phyloP scores from a whole-genome alignment of 2,888 invertebrate genomes.

The Aphidius colemani region DNA sequence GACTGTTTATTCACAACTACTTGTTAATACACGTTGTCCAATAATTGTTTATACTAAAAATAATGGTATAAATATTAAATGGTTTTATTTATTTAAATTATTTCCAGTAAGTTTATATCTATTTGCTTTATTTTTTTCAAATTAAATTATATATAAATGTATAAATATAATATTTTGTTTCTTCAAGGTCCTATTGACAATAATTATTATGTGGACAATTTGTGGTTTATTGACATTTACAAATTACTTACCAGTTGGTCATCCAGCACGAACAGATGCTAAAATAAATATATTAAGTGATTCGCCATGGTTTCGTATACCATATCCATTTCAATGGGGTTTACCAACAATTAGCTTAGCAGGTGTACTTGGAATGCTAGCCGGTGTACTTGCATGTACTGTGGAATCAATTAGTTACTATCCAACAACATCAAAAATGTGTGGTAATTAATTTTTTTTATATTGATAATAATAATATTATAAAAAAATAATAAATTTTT shows the following conservation, averaged over 20 bases:
- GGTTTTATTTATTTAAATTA: constrained; percentile 77
- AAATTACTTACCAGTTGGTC: constrained; percentile 68
- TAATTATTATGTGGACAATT: constrained; percentile 76
- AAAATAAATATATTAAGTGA: constrained; percentile 72
- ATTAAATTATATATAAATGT: background rate
- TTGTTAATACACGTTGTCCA: constrained; percentile 70
- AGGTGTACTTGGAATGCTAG: constrained; percentile 77
- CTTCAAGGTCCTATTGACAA: constrained; percentile 71
- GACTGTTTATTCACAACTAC: constrained; percentile 79
- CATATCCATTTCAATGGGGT: constrained; percentile 86
- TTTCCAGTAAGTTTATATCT: constrained; percentile 69
- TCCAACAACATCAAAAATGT: constrained; percentile 86
- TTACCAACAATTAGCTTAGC: constrained; percentile 72
- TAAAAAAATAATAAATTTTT: too few relatives aligned
- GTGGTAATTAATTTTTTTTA: constrained; percentile 68
- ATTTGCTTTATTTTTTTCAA: background rate
- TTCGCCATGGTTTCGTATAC: constrained; percentile 80
- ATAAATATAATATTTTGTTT: too few relatives aligned
- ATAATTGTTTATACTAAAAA: constrained; percentile 65
- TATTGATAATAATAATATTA: too few relatives aligned
- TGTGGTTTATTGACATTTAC: constrained; percentile 73
- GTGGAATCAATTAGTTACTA: constrained; percentile 88
- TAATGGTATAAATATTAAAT: constrained; percentile 64
- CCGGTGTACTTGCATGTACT: constrained; percentile 78
- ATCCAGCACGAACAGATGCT: constrained; percentile 76